Percentiles rank a stretch among this genome's conserved stretches.
These are phyloP conservation scores for Cynopterus brachyotis DNA, from an alignment of 2,113 vertebrate species.

Conservation along the genomic window DNA sequence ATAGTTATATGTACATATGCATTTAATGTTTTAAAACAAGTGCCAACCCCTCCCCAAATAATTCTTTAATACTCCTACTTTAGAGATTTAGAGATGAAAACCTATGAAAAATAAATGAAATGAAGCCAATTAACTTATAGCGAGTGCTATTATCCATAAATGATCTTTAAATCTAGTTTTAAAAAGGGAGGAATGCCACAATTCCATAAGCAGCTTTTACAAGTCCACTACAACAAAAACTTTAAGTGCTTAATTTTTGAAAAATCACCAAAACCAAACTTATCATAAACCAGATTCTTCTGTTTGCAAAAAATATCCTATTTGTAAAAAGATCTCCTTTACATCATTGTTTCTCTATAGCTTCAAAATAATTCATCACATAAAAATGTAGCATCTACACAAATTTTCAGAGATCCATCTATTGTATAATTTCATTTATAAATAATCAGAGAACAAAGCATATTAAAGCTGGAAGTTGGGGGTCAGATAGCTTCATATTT, in stretches of 20 bases:
- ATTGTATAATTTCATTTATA: background rate
- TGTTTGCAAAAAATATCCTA: background rate
- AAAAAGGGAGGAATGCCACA: background rate
- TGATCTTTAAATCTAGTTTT: background rate
- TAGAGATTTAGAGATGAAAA: background rate
- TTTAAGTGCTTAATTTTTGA: background rate
- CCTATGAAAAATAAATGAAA: background rate
- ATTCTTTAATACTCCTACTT: background rate
- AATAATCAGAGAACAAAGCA: background rate
- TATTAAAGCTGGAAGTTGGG: background rate
- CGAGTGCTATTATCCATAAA: background rate
- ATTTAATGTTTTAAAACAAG: constrained; percentile 26
- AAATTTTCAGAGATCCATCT: background rate
- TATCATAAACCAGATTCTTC: background rate
- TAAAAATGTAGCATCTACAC: background rate
- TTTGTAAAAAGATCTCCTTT: background rate
- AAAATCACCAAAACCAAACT: background rate
- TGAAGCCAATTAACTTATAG: background rate
- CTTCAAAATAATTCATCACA: background rate
- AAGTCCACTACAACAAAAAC: background rate
- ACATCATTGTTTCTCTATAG: background rate
- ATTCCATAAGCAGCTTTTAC: background rate
- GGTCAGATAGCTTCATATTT: background rate
- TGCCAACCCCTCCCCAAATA: background rate
- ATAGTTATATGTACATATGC: background rate